Base-by-base conservation (phyloP, 2,797 vertebrate species). In the Sternotherus odoratus region DNA sequence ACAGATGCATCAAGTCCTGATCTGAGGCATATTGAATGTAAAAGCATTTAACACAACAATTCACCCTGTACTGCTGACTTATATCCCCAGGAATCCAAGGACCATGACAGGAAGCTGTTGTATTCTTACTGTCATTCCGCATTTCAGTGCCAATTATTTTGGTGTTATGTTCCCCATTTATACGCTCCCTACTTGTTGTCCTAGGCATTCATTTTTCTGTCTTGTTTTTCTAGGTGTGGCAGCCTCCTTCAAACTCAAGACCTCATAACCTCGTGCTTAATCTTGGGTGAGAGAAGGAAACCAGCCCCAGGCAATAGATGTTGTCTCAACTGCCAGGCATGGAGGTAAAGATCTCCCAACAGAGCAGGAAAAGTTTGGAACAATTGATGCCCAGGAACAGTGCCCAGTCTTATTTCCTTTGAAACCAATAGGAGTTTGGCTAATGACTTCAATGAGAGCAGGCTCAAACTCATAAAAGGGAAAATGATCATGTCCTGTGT, bases 141-240 rank as follows among this genome's bases (percentile, higher is more conserved):
- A 80, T 53, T 77, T 56, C 81, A 66, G 50, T 21, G 21, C 2
- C 54, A 9, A 0, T 0, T 82, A 36, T 49, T 36, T 81, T 80
- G 49, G 9, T 74, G 23, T 77, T 77, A 36, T 46, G 11, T 30
- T 86, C 84, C 78, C 24, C 79, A 8, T 13, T 93, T 90, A 79
- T 69, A 54, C 24, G 43, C 50, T 90, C 83, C 91, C 86, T 77
- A 86, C 24, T 43, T 77, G 46, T 11, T 93, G 79, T 87, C 94
- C 60, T n/a, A 28, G 3, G 33, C 33, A n/a, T 63, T 63, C 15
- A n/a, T 17, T 63, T 63, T 63, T 53, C 53, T 83, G 13, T 75
- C 60, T 16, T 69, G 74, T 49, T 91, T 87, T 63, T 74, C 82
- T 53, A 84, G 30, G 11, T 3, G 60, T 63, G 87, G n/a, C 8